Base-by-base conservation (phyloP, 1,140 invertebrate genomes). In the Augochlora pura region DNA sequence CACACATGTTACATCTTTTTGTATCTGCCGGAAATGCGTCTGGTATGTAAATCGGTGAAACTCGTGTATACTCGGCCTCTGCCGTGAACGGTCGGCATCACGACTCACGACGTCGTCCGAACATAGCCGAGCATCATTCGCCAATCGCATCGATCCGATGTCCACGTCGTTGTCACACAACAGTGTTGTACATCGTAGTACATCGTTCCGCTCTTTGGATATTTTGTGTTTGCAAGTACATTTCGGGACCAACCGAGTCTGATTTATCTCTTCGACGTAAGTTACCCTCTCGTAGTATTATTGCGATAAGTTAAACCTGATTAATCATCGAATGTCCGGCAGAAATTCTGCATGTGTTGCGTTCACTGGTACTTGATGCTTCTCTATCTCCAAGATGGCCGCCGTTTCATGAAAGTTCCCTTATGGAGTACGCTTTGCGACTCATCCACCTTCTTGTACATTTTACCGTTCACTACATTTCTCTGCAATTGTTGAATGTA, bases 111-210 rank as follows among this genome's bases (percentile, higher is more conserved):
- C 62, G 18, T 18, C 62, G 3, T 10, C 32, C 88, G 88, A 87
- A 81, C n/a, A n/a, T 27, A 76, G 63, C 59, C 88, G 86, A 84
- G 74, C 27, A 18, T 70, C 46, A 65, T 82, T 83, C 76, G 65
- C 91, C 90, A 91, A 91, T 91, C 86, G 87, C 88, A 91, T 92
- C 83, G 90, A 92, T 92, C 88, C 83, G 66, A 86, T 83, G 77
- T 87, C 84, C 87, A 89, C 88, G 86, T 90, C 88, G 89, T 90
- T 90, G 88, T 89, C 88, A 88, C 82, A 88, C 85, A 88, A 89
- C 80, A 90, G 84, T 89, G 86, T 90, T 68, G 86, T 86, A 86
- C 89, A 32, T 32, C 32, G 83, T 87, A 85, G 87, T 80, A 82
- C 71, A 57, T 85, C 81, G 74, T 90, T 83, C 60, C 70, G 81